Evolutionary conservation across 2,797 vertebrate genomes (phyloP).

Genomic region (Lacerta bilineata): DNA sequence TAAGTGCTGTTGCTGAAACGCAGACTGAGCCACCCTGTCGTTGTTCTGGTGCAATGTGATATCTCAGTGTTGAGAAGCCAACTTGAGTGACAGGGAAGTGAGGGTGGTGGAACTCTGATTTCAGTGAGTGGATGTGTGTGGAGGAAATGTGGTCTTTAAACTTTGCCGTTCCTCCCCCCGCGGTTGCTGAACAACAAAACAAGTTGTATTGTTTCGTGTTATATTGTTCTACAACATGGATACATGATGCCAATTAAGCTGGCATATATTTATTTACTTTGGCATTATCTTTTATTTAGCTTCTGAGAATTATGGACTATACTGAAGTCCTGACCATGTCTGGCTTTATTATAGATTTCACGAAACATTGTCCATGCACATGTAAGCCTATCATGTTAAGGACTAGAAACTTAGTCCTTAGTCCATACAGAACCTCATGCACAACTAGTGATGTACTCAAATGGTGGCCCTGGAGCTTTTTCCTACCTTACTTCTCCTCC

Average conservation of each 20-base stretch:
- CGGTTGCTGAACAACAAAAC: background rate
- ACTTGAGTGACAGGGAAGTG: background rate
- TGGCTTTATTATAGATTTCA: background rate
- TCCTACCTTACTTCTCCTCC: too few species aligned
- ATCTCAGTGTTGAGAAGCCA: conserved; percentile 29
- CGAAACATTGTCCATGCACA: background rate
- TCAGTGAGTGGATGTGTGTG: background rate
- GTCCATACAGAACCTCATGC: too few species aligned
- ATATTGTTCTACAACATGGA: background rate
- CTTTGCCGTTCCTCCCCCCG: too few species aligned
- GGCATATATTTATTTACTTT: background rate
- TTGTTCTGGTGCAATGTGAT: conserved; percentile 60
- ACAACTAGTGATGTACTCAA: too few species aligned
- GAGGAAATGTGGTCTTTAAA: background rate
- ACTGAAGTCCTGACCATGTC: background rate
- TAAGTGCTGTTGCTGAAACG: conserved; percentile 30
- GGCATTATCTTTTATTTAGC: background rate
- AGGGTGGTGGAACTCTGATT: conserved; percentile 1
- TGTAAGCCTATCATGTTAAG: background rate
- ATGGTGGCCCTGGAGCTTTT: too few species aligned
- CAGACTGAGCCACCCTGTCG: conserved; percentile 36
- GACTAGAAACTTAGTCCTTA: too few species aligned
- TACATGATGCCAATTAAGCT: background rate
- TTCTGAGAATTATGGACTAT: background rate
- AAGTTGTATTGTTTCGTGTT: too few species aligned